Evolutionary conservation across 2,797 vertebrate genomes (phyloP).

Genomic region (Synaphobranchus kaupii): DNA sequence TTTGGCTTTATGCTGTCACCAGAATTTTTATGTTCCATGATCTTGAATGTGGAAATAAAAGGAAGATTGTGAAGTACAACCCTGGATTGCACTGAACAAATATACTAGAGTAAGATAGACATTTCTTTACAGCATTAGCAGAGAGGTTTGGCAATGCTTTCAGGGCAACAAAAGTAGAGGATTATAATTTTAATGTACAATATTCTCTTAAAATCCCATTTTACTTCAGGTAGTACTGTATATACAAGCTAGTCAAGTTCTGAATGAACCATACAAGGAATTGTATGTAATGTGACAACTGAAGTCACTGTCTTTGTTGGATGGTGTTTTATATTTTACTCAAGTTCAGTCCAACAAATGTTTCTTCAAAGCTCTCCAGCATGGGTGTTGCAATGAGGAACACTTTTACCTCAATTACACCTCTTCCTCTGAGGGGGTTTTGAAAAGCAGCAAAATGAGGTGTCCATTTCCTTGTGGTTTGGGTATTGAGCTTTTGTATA

Average conservation of each 20-base stretch:
- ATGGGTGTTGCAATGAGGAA: neutral
- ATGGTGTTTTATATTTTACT: neutral
- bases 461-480: constrained; percentile 31
- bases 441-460: constrained; percentile 26
- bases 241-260: constrained; percentile 29
- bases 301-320: constrained; percentile 27
- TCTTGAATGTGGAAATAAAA: neutral
- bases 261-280: constrained; percentile 10
- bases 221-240: constrained; percentile 23
- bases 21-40: neutral
- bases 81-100: neutral
- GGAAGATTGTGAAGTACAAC: constrained; percentile 13
- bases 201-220: constrained; percentile 29
- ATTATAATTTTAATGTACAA: constrained; percentile 38
- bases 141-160: constrained; percentile 59
- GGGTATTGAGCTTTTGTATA: neutral
- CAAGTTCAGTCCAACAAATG: constrained; percentile 20
- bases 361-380: constrained; percentile 6
- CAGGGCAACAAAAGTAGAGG: constrained; percentile 46
- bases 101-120: neutral
- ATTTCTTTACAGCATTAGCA: constrained; percentile 9
- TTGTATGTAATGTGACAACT: constrained; percentile 13
- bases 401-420: neutral
- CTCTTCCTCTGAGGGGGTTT: constrained; percentile 7
- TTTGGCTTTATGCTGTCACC: neutral